Conservation (phyloP, 1,140 invertebrate genomes). For the Formica exsecta region DNA sequence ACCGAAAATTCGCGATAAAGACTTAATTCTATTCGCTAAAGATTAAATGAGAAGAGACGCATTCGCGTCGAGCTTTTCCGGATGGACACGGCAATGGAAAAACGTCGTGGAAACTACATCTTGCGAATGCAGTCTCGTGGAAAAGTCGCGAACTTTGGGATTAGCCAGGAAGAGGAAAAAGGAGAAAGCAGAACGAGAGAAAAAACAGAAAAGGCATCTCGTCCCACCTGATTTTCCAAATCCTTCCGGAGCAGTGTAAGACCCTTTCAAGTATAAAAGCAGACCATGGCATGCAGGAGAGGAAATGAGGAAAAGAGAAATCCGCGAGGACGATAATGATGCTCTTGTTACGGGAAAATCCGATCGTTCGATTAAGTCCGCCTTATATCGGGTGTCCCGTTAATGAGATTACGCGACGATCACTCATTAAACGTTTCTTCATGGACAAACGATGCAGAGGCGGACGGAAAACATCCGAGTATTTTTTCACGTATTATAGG, state of each 20-base stretch:
- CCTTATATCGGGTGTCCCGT: constrained; percentile 38
- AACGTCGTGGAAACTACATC: constrained; percentile 10
- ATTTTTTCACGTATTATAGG: constrained; percentile 19
- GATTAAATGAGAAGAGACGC: not conserved
- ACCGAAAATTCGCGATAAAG: not conserved
- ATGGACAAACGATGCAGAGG: not conserved
- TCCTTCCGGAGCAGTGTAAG: not conserved
- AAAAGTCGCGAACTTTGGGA: constrained; percentile 31
- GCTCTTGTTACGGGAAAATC: constrained; percentile 43
- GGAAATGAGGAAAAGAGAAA: not conserved
- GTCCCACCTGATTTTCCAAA: constrained; percentile 48
- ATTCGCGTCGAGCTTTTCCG: constrained; percentile 3
- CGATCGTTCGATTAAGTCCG: constrained; percentile 4
- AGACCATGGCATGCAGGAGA: not conserved
- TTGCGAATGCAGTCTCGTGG: not conserved
- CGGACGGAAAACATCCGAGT: not conserved
- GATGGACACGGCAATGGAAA: constrained; percentile 5
- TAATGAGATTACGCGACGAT: constrained; percentile 47
- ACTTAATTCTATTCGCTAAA: not conserved
- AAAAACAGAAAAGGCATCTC: not conserved
- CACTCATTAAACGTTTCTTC: constrained; percentile 53
- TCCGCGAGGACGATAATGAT: constrained; percentile 53
- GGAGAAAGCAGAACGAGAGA: constrained; percentile 1
- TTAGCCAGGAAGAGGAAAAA: not conserved
- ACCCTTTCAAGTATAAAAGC: constrained; percentile 18